A percentile compares a stretch with the other conserved stretches of the same genome.
Evolutionary conservation across 35 echinoderm and acorn worm genomes (phyloP).

Genomic region (Acanthaster planci): DNA sequence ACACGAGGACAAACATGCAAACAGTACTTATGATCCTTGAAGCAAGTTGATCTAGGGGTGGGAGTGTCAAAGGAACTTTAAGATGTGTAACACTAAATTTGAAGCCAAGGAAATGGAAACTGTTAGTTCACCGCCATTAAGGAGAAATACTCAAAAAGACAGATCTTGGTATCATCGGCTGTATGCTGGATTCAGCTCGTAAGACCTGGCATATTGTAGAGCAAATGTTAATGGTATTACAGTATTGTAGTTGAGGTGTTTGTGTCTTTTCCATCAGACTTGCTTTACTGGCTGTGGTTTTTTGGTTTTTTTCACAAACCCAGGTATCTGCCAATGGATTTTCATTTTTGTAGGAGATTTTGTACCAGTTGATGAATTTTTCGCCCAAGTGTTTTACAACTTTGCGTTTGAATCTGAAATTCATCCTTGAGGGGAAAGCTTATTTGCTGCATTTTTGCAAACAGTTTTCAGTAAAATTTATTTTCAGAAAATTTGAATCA

Average conservation of each 20-base stretch:
- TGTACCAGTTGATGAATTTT: constrained; percentile 26
- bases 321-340: constrained; percentile 25
- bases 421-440: not conserved
- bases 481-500: not conserved
- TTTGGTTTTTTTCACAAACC: not conserved
- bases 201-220: constrained; percentile 12
- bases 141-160: too few species aligned
- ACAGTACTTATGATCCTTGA: too few species aligned
- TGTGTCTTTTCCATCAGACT: not conserved
- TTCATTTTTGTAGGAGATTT: constrained; percentile 12
- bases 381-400: not conserved
- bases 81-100: too few species aligned
- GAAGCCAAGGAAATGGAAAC: not conserved
- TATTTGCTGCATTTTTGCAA: constrained; percentile 24
- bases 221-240: constrained; percentile 14
- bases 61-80: too few species aligned
- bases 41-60: too few species aligned
- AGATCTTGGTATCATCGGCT: not conserved
- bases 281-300: constrained; percentile 15
- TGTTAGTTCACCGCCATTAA: not conserved
- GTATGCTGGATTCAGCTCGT: not conserved
- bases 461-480: constrained; percentile 11
- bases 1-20: too few species aligned
- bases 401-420: constrained; percentile 19
- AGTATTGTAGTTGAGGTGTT: constrained; percentile 17